Conservation (phyloP, 1,140 invertebrate species). For the Drosophila burlai region DNA sequence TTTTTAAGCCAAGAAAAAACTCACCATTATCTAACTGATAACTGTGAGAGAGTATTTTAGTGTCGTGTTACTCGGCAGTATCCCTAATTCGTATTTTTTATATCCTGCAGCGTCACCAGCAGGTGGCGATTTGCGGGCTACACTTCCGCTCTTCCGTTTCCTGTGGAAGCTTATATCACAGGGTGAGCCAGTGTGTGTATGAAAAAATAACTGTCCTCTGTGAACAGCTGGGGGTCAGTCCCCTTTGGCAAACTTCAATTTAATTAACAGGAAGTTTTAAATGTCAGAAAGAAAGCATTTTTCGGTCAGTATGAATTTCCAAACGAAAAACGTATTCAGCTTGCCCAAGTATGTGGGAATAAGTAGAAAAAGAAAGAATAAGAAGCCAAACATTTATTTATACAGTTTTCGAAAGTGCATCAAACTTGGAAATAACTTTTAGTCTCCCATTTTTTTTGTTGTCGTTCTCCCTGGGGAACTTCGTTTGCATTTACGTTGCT, state of each 20-base stretch:
- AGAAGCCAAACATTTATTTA: constrained; percentile 39
- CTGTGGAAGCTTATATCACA: constrained; percentile 7
- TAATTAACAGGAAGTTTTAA: constrained; percentile 30
- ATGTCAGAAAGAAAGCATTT: neutral
- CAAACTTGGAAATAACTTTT: constrained; percentile 61
- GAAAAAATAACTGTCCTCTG: constrained; percentile 8
- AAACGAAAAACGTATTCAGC: constrained; percentile 10
- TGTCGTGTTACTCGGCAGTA: neutral
- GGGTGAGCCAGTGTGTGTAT: neutral
- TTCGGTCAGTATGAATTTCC: constrained; percentile 14
- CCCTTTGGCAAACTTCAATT: neutral
- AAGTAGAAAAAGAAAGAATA: neutral
- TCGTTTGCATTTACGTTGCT: constrained; percentile 53
- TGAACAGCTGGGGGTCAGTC: neutral
- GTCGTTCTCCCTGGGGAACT: constrained; percentile 10
- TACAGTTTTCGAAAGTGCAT: constrained; percentile 53
- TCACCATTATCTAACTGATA: no score
- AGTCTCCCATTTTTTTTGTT: constrained; percentile 32
- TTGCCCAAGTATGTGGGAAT: constrained; percentile 10
- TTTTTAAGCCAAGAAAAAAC: neutral
- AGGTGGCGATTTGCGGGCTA: constrained; percentile 22
- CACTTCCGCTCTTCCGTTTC: constrained; percentile 32
- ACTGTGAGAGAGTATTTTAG: neutral
- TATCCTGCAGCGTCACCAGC: constrained; percentile 12
- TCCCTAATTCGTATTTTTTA: neutral